phyloP scores from a whole-genome alignment of 2,797 vertebrate genomes.

The Austrolebias charrua region DNA sequence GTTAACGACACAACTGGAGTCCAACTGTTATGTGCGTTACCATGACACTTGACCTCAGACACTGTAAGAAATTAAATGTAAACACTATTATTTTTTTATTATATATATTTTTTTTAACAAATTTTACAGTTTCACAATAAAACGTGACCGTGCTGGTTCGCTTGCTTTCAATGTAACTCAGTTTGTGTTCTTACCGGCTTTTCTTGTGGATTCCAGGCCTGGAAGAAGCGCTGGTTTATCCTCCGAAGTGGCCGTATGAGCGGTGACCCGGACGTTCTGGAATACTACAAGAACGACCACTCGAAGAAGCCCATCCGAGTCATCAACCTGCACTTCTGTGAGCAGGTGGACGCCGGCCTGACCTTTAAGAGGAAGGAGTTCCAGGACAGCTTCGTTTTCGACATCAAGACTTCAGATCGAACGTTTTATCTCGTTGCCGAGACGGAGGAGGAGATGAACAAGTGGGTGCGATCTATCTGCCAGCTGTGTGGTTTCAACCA shows the following conservation, averaged over 20 bases:
- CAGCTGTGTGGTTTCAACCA: constrained; percentile 99
- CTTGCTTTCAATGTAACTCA: background rate
- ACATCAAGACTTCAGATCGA: constrained; percentile 97
- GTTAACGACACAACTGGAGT: constrained; percentile 41
- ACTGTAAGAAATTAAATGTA: constrained; percentile 8
- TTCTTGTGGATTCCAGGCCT: constrained; percentile 80
- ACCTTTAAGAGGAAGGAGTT: constrained; percentile 99
- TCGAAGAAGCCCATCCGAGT: constrained; percentile 95
- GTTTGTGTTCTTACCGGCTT: background rate
- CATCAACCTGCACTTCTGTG: constrained; percentile 96
- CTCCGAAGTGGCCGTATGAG: constrained; percentile 98
- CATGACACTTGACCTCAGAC: background rate
- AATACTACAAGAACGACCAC: constrained; percentile 98
- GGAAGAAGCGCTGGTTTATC: constrained; percentile 99
- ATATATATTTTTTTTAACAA: no score
- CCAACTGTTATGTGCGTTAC: constrained; percentile 39
- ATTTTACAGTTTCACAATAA: background rate
- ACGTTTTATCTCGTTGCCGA: constrained; percentile 98
- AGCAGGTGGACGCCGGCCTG: constrained; percentile 95
- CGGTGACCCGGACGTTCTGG: constrained; percentile 93
- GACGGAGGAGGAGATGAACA: constrained; percentile 98
- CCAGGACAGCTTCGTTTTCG: constrained; percentile 97
- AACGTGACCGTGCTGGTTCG: background rate
- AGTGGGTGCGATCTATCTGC: constrained; percentile 98
- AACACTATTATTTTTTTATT: background rate